A percentile compares a stretch with the other conserved stretches of the same genome.
Conservation (phyloP, 2,113 vertebrate genomes). For the Gymnorhina tibicen region DNA sequence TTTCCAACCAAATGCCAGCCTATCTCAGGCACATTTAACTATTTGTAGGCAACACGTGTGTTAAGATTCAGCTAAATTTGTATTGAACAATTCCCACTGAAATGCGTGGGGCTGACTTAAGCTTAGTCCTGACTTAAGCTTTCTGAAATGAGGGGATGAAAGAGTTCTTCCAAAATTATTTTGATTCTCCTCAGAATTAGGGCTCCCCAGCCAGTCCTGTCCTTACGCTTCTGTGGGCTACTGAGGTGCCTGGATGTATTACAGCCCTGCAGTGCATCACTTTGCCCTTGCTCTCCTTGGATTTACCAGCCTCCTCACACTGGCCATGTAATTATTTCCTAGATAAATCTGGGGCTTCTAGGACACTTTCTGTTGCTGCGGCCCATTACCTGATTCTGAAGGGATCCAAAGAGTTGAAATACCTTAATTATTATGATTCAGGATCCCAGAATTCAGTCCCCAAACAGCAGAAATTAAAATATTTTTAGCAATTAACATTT, state of each 20-base stretch:
- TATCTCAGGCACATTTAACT: neutral
- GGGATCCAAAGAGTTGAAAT: neutral
- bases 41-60: rapidly evolving
- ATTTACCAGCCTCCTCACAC: neutral
- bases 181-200: neutral
- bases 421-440: neutral
- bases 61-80: neutral
- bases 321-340: neutral
- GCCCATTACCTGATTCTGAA: neutral
- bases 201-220: neutral
- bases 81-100: neutral
- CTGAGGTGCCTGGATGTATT: rapidly evolving
- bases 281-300: neutral
- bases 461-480: neutral
- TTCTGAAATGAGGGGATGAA: neutral
- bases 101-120: neutral
- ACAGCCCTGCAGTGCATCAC: neutral
- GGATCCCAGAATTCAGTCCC: neutral
- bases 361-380: neutral
- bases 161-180: neutral
- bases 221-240: neutral
- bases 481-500: neutral
- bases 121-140: neutral
- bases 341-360: neutral
- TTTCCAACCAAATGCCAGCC: neutral